Conservation (phyloP, 2,888 invertebrate species). For the Clunio marinus region DNA sequence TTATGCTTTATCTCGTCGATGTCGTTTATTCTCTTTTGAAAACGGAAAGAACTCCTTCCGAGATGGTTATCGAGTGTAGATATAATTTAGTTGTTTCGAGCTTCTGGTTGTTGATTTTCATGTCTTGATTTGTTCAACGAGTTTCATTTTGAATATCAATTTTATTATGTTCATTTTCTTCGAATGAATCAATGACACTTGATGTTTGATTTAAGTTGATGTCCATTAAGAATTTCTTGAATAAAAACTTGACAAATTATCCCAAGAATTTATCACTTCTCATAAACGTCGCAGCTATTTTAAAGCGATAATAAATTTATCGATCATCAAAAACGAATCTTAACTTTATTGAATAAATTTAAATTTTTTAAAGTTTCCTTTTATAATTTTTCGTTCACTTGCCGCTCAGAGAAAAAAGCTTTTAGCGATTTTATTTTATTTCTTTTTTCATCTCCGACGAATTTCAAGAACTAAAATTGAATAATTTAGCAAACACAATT, state of each 20-base stretch:
- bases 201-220: too few species aligned
- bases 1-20: constrained; percentile 15
- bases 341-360: constrained; percentile 29
- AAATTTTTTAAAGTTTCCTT: constrained; percentile 15
- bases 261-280: neutral
- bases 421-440: constrained; percentile 31
- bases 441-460: constrained; percentile 9
- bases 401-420: constrained; percentile 28
- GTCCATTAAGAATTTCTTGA: too few species aligned
- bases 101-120: constrained; percentile 26
- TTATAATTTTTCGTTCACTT: neutral
- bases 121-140: neutral
- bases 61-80: constrained; percentile 29
- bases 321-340: constrained; percentile 22
- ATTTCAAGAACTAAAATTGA: neutral
- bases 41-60: neutral
- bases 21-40: neutral
- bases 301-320: constrained; percentile 26
- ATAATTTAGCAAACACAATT: constrained; percentile 23
- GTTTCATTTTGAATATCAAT: neutral
- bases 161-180: too few species aligned
- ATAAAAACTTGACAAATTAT: too few species aligned
- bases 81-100: constrained; percentile 37
- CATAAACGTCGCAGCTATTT: neutral
- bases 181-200: too few species aligned